Conservation (phyloP, 2,888 invertebrate species). For the Agrilus mali region DNA sequence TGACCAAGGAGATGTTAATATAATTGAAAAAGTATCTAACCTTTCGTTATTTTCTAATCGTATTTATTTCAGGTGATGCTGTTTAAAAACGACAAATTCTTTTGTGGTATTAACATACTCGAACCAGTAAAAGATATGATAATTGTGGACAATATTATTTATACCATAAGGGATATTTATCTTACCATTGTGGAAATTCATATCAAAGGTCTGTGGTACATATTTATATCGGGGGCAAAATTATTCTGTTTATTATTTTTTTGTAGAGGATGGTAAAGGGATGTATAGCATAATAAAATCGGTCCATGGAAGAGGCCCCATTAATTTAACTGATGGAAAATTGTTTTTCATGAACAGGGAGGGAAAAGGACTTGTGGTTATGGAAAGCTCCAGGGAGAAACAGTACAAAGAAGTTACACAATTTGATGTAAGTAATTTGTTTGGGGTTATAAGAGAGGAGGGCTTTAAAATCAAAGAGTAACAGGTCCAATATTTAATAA, state of each 20-base stretch:
- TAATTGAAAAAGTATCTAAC: background rate
- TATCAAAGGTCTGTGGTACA: constrained; percentile 31
- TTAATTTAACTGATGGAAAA: constrained; percentile 35
- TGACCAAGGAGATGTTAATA: constrained; percentile 47
- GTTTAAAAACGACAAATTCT: constrained; percentile 39
- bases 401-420: constrained; percentile 40
- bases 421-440: constrained; percentile 35
- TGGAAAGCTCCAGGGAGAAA: constrained; percentile 36
- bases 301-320: constrained; percentile 44
- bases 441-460: constrained; percentile 23
- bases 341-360: constrained; percentile 38
- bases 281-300: constrained; percentile 39
- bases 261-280: constrained; percentile 19
- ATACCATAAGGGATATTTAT: constrained; percentile 49
- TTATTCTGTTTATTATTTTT: background rate
- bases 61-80: constrained; percentile 37
- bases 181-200: constrained; percentile 45
- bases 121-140: constrained; percentile 53
- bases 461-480: constrained; percentile 29
- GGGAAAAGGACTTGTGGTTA: constrained; percentile 42
- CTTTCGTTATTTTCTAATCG: background rate
- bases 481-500: too few relatives aligned
- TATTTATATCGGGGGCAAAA: constrained; percentile 10
- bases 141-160: constrained; percentile 40
- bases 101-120: constrained; percentile 40